Evolutionary conservation across 2,797 vertebrate species (phyloP).

Genomic region (Brotogeris chrysoptera): DNA sequence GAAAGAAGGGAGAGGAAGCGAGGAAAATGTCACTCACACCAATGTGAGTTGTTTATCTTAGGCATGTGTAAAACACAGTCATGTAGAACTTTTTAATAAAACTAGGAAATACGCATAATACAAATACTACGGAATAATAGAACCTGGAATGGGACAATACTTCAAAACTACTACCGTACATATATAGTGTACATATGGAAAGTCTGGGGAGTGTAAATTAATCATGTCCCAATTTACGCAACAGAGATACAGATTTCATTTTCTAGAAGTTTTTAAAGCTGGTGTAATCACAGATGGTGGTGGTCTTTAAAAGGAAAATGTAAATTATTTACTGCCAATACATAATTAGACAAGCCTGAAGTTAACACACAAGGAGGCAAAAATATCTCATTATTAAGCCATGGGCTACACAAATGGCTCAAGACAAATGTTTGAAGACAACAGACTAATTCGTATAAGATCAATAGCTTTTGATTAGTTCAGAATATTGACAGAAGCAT

Average conservation of each 20-base stretch:
- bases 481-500: not conserved
- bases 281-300: not conserved
- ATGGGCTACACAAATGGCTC: not conserved
- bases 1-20: not conserved
- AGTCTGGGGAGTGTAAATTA: not conserved
- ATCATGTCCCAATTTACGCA: not conserved
- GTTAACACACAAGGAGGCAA: not conserved
- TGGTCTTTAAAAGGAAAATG: not conserved
- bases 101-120: accelerated
- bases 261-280: not conserved
- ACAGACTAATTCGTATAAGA: not conserved
- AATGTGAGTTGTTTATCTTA: not conserved
- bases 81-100: not conserved
- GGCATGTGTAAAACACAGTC: accelerated
- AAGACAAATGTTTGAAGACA: not conserved
- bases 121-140: not conserved
- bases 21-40: not conserved
- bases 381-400: not conserved
- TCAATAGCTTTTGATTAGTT: not conserved
- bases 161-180: not conserved
- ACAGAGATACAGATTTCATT: not conserved
- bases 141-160: not conserved
- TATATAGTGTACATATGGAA: not conserved
- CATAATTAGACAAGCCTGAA: not conserved
- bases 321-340: not conserved